These are phyloP conservation scores for Eucera pruinosa DNA, from an alignment of 2,888 invertebrate species.

Conservation along the genomic window DNA sequence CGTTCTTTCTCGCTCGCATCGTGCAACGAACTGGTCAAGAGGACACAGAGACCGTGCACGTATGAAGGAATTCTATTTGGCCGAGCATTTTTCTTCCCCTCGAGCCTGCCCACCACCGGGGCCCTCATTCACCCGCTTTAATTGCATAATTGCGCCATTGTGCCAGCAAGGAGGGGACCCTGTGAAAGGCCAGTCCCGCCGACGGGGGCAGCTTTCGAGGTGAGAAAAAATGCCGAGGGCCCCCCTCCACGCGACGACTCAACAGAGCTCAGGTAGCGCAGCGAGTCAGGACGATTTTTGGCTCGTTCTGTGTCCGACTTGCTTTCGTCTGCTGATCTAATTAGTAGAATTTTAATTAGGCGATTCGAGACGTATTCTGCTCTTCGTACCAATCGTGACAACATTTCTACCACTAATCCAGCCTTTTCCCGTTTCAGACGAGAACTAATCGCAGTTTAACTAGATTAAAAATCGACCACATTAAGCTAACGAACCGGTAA, in stretches of 20 bases:
- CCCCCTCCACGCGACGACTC: background rate
- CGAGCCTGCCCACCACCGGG: background rate
- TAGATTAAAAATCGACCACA: too few relatives aligned
- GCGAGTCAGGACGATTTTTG: constrained; percentile 22
- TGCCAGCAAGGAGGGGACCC: constrained; percentile 51
- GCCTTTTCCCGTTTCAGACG: too few relatives aligned
- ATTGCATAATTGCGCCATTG: constrained; percentile 81
- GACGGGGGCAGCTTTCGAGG: constrained; percentile 44
- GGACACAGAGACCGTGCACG: constrained; percentile 19
- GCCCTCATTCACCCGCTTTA: constrained; percentile 75
- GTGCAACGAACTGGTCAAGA: constrained; percentile 20
- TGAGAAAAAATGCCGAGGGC: constrained; percentile 53
- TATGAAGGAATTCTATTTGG: constrained; percentile 52
- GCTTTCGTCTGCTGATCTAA: constrained; percentile 5
- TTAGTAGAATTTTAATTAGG: constrained; percentile 19
- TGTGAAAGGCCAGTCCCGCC: constrained; percentile 61
- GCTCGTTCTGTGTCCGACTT: background rate
- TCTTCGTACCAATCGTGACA: too few relatives aligned
- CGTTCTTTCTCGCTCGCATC: constrained; percentile 12
- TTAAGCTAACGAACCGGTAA: too few relatives aligned
- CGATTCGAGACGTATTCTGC: background rate
- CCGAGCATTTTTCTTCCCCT: constrained; percentile 18
- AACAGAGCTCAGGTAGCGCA: constrained; percentile 4
- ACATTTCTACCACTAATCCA: too few relatives aligned
- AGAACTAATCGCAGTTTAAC: too few relatives aligned